Base-by-base conservation (phyloP, 2,888 invertebrate species). In the Omphaloscelis lunosa region DNA sequence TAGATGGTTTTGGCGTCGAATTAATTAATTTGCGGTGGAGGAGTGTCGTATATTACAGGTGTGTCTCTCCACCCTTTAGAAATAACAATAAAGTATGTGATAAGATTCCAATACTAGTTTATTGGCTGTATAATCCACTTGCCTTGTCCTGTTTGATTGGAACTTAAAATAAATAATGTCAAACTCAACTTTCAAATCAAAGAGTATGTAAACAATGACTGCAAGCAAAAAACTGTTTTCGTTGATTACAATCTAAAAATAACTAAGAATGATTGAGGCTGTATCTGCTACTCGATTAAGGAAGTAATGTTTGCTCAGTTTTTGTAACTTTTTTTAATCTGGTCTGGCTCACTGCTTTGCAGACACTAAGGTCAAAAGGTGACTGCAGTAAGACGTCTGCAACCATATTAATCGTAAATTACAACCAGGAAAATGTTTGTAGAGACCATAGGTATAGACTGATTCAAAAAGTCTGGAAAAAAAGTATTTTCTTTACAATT, bases 1-100 rank as follows among this genome's bases (percentile, higher is more conserved):
- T 67, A 23, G 51, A 75, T 75, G 41, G 62, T 85, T 77, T 85
- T 85, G 45, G 67, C 70, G 56, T 56, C 56, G 70, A 73, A 79
- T 84, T 86, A 86, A 86, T 86, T 86, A 86, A 74, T 72, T 84
- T 67, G 72, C 41, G 29, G 59, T 67, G 74, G 69, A 84, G 78
- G 84, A 82, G 81, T 79, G 83, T 79, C 75, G 63, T 75, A 15
- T 75, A 51, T n/a, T 77, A 80, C 72, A 86, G 86, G 86, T 86
- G 84, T 72, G 85, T 77, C 78, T 61, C n/a, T 72, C 58, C 23
- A 79, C 61, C 75, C 79, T 68, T 53, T 69, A 61, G 20, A 67
- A 70, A 86, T 62, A 78, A 85, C 66, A 79, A 56, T 77, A 80
- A 72, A 85, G 51, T 68, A 23, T 4, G 71, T 59, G 78, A 75